Evolutionary conservation across 2,797 vertebrate species (phyloP).

Genomic region (Xyrichtys novacula): DNA sequence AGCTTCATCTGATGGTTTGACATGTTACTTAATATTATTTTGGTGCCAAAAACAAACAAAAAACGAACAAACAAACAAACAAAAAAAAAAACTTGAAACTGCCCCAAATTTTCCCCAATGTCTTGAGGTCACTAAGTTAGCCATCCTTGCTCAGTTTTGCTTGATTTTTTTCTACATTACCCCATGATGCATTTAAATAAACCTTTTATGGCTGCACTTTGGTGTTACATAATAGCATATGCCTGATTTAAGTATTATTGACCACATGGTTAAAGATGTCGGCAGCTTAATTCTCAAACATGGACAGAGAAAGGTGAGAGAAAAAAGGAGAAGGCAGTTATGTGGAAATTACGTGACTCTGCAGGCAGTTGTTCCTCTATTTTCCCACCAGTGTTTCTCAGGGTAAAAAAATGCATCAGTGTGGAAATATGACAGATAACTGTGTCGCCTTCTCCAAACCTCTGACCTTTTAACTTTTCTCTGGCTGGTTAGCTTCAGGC

Average conservation of each 20-base stretch:
- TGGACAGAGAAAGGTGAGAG: slow-evolving; percentile 6
- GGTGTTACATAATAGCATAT: background rate
- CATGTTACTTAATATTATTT: too few species aligned
- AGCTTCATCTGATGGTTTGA: too few species aligned
- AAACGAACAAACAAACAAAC: too few species aligned
- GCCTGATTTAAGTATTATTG: background rate
- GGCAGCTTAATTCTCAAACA: slow-evolving; percentile 12
- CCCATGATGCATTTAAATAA: background rate
- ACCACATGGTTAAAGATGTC: slow-evolving; percentile 8
- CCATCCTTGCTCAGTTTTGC: too few species aligned
- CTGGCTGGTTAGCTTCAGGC: slow-evolving; percentile 37
- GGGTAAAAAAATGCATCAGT: slow-evolving; percentile 51
- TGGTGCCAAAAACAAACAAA: too few species aligned
- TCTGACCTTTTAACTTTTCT: slow-evolving; percentile 61
- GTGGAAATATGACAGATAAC: slow-evolving; percentile 66
- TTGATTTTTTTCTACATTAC: background rate
- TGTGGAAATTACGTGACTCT: slow-evolving; percentile 35
- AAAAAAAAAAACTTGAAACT: too few species aligned
- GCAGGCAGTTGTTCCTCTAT: slow-evolving; percentile 29
- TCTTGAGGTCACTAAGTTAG: too few species aligned
- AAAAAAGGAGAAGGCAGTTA: slow-evolving; percentile 27
- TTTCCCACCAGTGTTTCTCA: slow-evolving; percentile 55
- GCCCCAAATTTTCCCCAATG: too few species aligned
- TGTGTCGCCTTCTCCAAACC: slow-evolving; percentile 55
- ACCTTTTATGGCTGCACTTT: background rate